Percentiles rank a stretch among this genome's conserved stretches.
Evolutionary conservation across 1,140 invertebrate genomes (phyloP).

Genomic region (Trichoplusia ni): DNA sequence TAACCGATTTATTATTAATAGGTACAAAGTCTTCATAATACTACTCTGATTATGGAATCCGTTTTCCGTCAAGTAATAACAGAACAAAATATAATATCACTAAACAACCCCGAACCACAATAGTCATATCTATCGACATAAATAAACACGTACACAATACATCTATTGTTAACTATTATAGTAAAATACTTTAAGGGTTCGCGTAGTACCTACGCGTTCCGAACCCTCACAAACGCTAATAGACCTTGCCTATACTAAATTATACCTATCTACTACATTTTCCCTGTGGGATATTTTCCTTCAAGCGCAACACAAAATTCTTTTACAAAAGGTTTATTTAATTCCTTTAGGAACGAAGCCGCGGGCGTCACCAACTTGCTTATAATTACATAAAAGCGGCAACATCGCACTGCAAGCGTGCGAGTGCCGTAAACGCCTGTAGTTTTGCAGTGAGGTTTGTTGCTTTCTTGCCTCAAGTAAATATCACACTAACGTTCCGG

Average conservation of each 20-base stretch:
- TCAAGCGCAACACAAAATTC: neutral
- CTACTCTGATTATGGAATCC: too few species aligned
- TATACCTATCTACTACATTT: neutral
- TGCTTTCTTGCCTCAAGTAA: slow-evolving; percentile 23
- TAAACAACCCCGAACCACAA: too few species aligned
- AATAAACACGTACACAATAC: too few species aligned
- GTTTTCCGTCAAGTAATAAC: too few species aligned
- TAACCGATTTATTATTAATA: too few species aligned
- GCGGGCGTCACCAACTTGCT: slow-evolving; percentile 11
- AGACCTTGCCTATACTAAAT: too few species aligned
- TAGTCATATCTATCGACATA: too few species aligned
- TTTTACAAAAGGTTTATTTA: slow-evolving; percentile 8
- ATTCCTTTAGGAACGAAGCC: neutral
- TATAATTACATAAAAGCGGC: slow-evolving; percentile 12
- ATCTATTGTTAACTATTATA: too few species aligned
- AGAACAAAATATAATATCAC: too few species aligned
- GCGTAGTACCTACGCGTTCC: neutral
- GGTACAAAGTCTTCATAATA: too few species aligned
- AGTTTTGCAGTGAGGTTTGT: slow-evolving; percentile 13
- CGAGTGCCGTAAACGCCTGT: slow-evolving; percentile 19
- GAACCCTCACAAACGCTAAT: neutral
- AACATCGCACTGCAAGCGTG: slow-evolving; percentile 16
- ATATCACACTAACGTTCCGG: slow-evolving; percentile 10
- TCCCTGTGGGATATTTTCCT: neutral
- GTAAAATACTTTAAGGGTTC: too few species aligned